These are phyloP conservation scores for Marmota flaviventris DNA, from an alignment of 2,113 vertebrate species.

Conservation along the genomic window DNA sequence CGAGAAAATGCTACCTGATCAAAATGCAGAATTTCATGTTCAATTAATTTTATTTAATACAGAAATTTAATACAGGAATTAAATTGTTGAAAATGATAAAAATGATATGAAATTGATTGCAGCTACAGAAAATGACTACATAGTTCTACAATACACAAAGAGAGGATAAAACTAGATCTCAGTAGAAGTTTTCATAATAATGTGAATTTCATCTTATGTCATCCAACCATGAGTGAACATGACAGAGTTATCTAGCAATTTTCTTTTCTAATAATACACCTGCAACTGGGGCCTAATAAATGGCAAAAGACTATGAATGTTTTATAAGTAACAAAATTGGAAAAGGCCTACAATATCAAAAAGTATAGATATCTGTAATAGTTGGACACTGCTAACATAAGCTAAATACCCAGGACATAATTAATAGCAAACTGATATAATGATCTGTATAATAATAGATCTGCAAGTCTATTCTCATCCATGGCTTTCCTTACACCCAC, in stretches of 20 bases:
- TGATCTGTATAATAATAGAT: neutral
- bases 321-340: conserved; percentile 57
- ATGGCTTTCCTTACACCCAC: neutral
- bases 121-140: conserved; percentile 4
- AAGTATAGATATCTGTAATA: conserved; percentile 19
- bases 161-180: neutral
- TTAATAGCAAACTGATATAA: conserved; percentile 33
- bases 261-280: conserved; percentile 11
- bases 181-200: neutral
- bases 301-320: conserved; percentile 20
- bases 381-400: neutral
- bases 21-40: conserved; percentile 16
- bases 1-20: neutral
- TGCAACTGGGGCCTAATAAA: neutral
- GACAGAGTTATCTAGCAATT: neutral
- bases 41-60: conserved; percentile 14
- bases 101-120: neutral
- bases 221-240: neutral
- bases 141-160: neutral
- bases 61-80: conserved; percentile 35
- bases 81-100: conserved; percentile 64
- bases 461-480: neutral
- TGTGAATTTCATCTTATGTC: neutral
- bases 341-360: conserved; percentile 15
- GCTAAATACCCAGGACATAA: neutral